Evolutionary conservation across 2,113 vertebrate species (phyloP).

Genomic region (Gopherus flavomarginatus): DNA sequence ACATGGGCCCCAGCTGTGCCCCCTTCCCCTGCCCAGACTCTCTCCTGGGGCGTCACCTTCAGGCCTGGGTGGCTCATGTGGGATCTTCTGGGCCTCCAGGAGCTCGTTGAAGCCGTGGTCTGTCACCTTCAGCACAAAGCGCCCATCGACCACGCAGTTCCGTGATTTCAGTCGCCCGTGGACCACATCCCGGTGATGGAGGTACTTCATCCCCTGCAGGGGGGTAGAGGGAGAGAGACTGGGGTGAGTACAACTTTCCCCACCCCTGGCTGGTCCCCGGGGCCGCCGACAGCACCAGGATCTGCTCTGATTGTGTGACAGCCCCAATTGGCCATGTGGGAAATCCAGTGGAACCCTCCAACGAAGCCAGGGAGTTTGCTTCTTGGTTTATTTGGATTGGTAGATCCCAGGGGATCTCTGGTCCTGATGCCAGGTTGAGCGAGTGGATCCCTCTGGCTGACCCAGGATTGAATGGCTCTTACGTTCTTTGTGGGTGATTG

Average conservation of each 20-base stretch:
- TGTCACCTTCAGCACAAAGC: constrained; percentile 94
- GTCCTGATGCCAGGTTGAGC: too few species aligned
- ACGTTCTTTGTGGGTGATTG: background rate
- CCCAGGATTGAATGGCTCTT: background rate
- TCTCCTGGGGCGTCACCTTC: constrained; percentile 76
- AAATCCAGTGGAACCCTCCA: background rate
- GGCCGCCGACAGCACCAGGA: background rate
- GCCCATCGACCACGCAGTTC: constrained; percentile 94
- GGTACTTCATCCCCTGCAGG: constrained; percentile 88
- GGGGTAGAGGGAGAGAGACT: background rate
- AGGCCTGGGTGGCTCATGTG: constrained; percentile 37
- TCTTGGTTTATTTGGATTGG: too few species aligned
- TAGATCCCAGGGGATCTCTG: too few species aligned
- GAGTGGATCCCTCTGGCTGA: background rate
- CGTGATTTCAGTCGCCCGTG: constrained; percentile 94
- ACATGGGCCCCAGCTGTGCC: background rate
- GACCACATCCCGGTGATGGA: constrained; percentile 86
- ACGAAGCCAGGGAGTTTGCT: too few species aligned
- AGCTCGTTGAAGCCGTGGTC: constrained; percentile 90
- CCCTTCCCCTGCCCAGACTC: background rate
- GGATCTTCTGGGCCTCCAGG: constrained; percentile 78
- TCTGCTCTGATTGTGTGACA: background rate
- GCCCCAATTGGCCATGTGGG: too few species aligned
- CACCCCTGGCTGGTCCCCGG: background rate
- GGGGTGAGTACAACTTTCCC: too few species aligned